Evolutionary conservation across 2,113 vertebrate genomes (phyloP), one percentile per base, ranked within the genome.

Genomic region (Trachemys scripta): DNA sequence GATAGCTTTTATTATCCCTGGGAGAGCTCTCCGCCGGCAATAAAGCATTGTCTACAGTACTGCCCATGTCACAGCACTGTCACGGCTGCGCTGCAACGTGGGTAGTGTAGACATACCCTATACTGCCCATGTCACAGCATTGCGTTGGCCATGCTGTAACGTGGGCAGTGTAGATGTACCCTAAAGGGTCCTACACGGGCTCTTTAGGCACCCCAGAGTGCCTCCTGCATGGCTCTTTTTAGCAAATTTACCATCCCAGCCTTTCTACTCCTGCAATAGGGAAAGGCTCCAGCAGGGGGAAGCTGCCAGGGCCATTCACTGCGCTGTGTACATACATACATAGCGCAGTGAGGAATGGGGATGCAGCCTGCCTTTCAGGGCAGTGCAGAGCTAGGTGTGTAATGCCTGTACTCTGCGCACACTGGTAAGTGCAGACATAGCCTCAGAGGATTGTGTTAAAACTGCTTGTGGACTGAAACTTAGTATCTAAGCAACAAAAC

Each of bases 1-100:
- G 3, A 19, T 3, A 6, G 6, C 2, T 3, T 51, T 53, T 53
- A 20, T 19, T 19, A 47, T 47, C 45, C 2, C 6, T 1, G 6
- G 51, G 51, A 53, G 51, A 53, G 6, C 51, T 53, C 51, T 53
- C 3, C 6, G 19, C 17, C 17, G 6, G 51, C 51, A 20, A 53
- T 20, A 53, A 53, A 53, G 51, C 51, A 1, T 3, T 19, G 51
- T 53, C 51, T 53, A 53, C 51, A 45, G 45, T 45, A 8, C 51
- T 53, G 17, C 51, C 51, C 51, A 53, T 19, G 19, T 53, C 51
- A 53, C 51, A 53, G 51, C 19, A 19, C 51, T 3, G 6, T 19
- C 2, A 6, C 6, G 6, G 51, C 51, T 17, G 6, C 17, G 2
- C 1, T 6, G 17, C 19, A 53, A 53, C 16, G 6, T 53, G 51